Conservation (phyloP, 2,113 vertebrate species). For the Hepsetus odoe region DNA sequence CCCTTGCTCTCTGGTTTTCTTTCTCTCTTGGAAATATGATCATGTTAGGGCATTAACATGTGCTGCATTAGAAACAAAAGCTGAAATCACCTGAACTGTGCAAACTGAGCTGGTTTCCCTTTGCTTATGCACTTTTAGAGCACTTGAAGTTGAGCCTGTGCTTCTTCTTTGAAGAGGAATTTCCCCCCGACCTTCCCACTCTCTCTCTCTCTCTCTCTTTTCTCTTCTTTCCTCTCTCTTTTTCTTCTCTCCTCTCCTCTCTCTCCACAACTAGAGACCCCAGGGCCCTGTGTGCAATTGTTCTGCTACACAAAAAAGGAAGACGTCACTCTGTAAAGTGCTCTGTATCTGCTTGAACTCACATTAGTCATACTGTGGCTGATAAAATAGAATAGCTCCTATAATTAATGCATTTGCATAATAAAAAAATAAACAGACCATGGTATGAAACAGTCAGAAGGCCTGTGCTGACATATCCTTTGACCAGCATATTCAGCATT, state of each 20-base stretch:
- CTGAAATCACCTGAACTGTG: neutral
- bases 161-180: slow-evolving; percentile 1
- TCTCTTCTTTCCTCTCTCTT: slow-evolving; percentile 30
- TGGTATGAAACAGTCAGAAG: slow-evolving; percentile 27
- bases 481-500: slow-evolving; percentile 8
- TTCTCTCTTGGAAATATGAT: slow-evolving; percentile 7
- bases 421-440: slow-evolving; percentile 60
- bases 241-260: slow-evolving; percentile 38
- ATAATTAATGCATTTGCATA: slow-evolving; percentile 65
- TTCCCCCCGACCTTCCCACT: neutral
- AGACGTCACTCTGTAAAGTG: slow-evolving; percentile 68
- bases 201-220: neutral
- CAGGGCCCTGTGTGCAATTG: slow-evolving; percentile 70
- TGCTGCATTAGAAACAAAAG: neutral
- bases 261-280: slow-evolving; percentile 61
- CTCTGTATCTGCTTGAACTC: slow-evolving; percentile 69
- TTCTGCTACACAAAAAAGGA: slow-evolving; percentile 74
- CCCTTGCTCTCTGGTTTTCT: slow-evolving; percentile 20
- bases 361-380: slow-evolving; percentile 70
- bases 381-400: slow-evolving; percentile 53
- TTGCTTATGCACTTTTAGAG: neutral
- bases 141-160: slow-evolving; percentile 18
- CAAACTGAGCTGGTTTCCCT: slow-evolving; percentile 7
- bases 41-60: neutral
- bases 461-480: slow-evolving; percentile 3